Evolutionary conservation across 23 tunicate genomes (phyloP), one percentile per base, ranked within the genome.

Genomic region (Trididemnum miniatum): DNA sequence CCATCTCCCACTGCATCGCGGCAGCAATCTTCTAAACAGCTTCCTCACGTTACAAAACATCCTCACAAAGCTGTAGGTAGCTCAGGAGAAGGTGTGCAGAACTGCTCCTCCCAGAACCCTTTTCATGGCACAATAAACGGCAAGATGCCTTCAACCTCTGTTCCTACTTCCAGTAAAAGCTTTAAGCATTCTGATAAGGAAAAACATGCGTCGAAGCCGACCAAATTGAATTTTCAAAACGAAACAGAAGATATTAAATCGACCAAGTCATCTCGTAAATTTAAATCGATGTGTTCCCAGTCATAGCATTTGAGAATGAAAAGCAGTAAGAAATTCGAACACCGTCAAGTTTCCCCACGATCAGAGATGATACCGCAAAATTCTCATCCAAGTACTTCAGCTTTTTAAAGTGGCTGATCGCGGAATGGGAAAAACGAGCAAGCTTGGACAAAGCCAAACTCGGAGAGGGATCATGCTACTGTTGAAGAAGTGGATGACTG

Each of bases 261-360:
- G 4, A 28, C 66, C 23, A 52, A 54, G 26, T 31, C 82, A 4
- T 51, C 82, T 12, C 85, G 72, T 22, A 82, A 82, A 51, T 24
- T 82, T 49, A 82, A 82, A 69, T 82, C 85, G 51, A 25, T 82
- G 63, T 82, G 85, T 31, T 66, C 85, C 9, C 85, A 82, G 57
- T 82, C 85, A 49, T 82, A 44, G 37, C 39, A 25, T 64, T 51
- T 51, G 20, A 51, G n/a, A n/a, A n/a, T n/a, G n/a, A n/a, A n/a
- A n/a, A n/a, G n/a, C n/a, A n/a, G n/a, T n/a, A n/a, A n/a, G n/a
- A n/a, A n/a, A n/a, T n/a, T n/a, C n/a, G n/a, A n/a, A n/a, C n/a
- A n/a, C n/a, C n/a, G n/a, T n/a, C n/a, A n/a, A n/a, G n/a, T n/a
- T n/a, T n/a, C n/a, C n/a, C n/a, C n/a, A n/a, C n/a, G n/a, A n/a